These are phyloP conservation scores for Petrocephalus microphthalmus DNA, from an alignment of 2,113 vertebrate genomes.

Conservation along the genomic window DNA sequence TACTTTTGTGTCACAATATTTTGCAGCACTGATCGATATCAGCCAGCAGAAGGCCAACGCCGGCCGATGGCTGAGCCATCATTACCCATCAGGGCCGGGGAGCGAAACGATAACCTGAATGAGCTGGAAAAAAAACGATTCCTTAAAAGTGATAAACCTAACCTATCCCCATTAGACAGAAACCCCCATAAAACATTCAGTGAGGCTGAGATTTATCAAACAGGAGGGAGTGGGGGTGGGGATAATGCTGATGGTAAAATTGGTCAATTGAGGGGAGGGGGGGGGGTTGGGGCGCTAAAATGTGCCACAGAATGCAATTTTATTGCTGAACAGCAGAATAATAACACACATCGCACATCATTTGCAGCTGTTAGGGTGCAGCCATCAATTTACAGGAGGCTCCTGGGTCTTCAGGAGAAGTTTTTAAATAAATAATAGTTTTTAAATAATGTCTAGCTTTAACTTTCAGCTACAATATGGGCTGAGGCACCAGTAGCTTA, in stretches of 20 bases:
- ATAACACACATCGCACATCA: background rate
- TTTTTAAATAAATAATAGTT: background rate
- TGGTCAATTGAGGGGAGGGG: background rate
- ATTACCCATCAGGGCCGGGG: slow-evolving; percentile 76
- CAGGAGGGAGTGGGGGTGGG: background rate
- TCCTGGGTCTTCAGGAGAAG: background rate
- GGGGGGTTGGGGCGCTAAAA: background rate
- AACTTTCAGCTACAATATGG: background rate
- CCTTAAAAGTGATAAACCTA: background rate
- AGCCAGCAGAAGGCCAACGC: background rate
- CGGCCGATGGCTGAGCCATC: background rate
- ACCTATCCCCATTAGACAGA: background rate
- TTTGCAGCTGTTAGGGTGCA: background rate
- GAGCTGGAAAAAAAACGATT: background rate
- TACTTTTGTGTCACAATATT: background rate
- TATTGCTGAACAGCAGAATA: background rate
- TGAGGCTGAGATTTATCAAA: background rate
- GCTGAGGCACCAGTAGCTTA: background rate
- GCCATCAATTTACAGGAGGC: background rate
- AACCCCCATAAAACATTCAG: background rate
- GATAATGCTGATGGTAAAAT: background rate
- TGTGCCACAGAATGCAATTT: background rate
- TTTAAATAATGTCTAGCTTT: background rate
- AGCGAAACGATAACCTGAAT: slow-evolving; percentile 29
- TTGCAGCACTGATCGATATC: background rate